A percentile compares a stretch with the other conserved stretches of the same genome.
Evolutionary conservation across 2,797 vertebrate species (phyloP).

Genomic region (Calcarius lapponicus): DNA sequence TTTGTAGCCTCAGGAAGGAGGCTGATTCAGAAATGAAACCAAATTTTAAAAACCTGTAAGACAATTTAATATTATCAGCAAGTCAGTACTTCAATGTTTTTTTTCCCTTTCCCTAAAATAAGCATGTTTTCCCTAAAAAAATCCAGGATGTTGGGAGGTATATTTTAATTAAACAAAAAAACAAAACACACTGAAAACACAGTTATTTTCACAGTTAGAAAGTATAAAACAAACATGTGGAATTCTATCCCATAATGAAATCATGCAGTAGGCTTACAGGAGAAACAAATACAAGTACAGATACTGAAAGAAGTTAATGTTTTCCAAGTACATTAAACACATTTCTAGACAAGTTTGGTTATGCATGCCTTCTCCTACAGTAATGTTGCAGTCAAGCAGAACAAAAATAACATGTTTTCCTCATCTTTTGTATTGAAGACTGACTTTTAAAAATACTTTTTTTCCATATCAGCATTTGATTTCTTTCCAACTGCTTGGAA

Average conservation of each 20-base stretch:
- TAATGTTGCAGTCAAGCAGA: background rate
- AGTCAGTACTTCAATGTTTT: background rate
- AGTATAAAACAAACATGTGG: background rate
- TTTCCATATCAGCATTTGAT: background rate
- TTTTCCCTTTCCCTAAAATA: background rate
- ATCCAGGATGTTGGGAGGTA: background rate
- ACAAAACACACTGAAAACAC: background rate
- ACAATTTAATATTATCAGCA: background rate
- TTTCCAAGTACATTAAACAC: slow-evolving; percentile 22
- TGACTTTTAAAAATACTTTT: background rate
- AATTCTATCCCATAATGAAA: background rate
- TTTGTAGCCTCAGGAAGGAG: background rate
- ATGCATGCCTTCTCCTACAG: slow-evolving; percentile 11
- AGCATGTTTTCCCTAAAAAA: background rate
- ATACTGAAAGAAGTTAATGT: slow-evolving; percentile 44
- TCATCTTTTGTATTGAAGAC: background rate
- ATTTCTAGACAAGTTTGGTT: slow-evolving; percentile 12
- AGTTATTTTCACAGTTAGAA: background rate
- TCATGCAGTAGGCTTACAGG: background rate
- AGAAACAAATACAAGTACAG: background rate
- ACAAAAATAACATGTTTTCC: slow-evolving; percentile 27
- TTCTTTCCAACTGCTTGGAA: background rate
- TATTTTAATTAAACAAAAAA: background rate
- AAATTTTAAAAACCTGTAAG: background rate
- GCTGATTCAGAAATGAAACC: background rate